Evolutionary conservation across 1,140 invertebrate genomes (phyloP), one percentile per base, ranked within the genome.

Genomic region (Saxidomus purpurata): DNA sequence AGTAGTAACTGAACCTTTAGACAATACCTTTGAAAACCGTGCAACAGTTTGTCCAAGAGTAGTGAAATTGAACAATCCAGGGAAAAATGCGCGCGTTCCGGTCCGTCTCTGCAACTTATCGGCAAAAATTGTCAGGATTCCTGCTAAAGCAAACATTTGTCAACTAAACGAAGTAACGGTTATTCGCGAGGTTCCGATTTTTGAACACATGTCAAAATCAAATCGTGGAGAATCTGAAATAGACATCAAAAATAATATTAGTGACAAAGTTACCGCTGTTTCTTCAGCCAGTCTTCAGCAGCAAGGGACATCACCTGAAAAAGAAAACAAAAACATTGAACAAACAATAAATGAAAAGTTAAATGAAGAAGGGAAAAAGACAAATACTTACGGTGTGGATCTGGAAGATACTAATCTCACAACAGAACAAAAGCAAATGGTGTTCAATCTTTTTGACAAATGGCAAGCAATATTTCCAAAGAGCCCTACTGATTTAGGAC

Each of bases 91-190:
- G 3, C 8, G 80, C 2, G 40, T 82, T 15, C 52, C 59, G 19
- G 80, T 82, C n/a, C 6, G 59, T 40, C 1, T 82, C 15, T 82
- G 80, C 25, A 82, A 82, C 31, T 15, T 82, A n/a, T 82, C 59
- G 4, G 80, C 52, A 63, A 82, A 63, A 22, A 40, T 40, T 22
- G 15, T 82, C 9, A 4, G 1, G 2, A 67, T 67, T 28, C 6
- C 34, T 19, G 55, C 80, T 11, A 82, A 47, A 40, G 25, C 49
- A 55, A 52, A 28, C 19, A 17, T 80, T 3, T 82, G 80, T 67
- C 52, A 61, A 19, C 59, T 82, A 1, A 1, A 82, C 2, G 80
- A 82, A 67, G 80, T 82, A 15, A 82, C 40, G 22, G 34, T 82
- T 22, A 22, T 82, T n/a, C 31, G 80, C 8, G 52, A 61, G 25